phyloP scores from a whole-genome alignment of 1,140 invertebrate species.

The Hermetia illucens region DNA sequence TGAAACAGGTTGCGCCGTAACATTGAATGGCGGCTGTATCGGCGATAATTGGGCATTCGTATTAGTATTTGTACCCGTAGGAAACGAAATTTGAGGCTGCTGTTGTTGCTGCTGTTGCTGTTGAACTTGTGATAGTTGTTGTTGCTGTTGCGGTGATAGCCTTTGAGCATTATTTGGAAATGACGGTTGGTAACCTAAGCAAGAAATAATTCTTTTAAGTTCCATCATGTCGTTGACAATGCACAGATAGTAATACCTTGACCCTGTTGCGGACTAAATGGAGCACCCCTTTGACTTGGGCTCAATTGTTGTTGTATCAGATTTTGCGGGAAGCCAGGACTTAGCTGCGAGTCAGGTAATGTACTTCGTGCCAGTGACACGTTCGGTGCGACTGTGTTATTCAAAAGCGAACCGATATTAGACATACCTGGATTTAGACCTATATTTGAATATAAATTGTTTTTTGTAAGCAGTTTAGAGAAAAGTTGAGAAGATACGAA shows the following conservation, averaged over 20 bases:
- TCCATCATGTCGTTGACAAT: conserved; percentile 1
- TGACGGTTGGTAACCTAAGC: conserved; percentile 20
- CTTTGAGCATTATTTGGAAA: conserved; percentile 22
- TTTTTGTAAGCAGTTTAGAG: not conserved
- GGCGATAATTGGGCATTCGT: conserved; percentile 10
- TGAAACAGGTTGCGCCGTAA: not conserved
- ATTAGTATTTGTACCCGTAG: conserved; percentile 6
- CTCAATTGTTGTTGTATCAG: conserved; percentile 29
- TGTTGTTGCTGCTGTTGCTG: conserved; percentile 17
- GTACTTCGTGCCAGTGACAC: conserved; percentile 55
- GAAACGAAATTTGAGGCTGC: conserved; percentile 19
- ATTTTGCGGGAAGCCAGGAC: conserved; percentile 40
- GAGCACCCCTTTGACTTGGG: conserved; percentile 22
- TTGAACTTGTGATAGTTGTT: not conserved
- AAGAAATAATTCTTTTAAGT: not conserved
- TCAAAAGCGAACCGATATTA: conserved; percentile 62
- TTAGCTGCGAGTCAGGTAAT: conserved; percentile 55
- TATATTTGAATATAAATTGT: conserved; percentile 8
- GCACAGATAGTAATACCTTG: conserved; percentile 14
- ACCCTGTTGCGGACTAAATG: conserved; percentile 28
- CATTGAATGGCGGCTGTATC: conserved; percentile 15
- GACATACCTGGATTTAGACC: conserved; percentile 47
- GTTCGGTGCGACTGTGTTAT: conserved; percentile 67
- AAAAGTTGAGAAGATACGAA: not conserved
- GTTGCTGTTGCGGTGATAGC: conserved; percentile 17